Evolutionary conservation across 2,797 vertebrate species (phyloP).

Genomic region (Otolemur crassicaudatus): DNA sequence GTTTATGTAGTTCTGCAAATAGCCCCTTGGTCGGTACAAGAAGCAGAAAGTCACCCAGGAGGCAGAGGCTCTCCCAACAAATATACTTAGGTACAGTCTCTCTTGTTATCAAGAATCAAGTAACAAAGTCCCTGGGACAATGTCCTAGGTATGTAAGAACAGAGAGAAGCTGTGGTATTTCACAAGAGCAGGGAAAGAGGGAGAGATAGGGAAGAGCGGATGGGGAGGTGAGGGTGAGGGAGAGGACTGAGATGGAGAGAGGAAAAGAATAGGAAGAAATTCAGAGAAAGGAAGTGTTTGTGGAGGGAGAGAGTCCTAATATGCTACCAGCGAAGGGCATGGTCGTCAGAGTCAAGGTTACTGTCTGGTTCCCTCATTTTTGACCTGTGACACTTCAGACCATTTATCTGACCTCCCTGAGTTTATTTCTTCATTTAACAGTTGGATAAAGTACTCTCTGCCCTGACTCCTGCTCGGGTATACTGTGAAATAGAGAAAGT

Average conservation of each 20-base stretch:
- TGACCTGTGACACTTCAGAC: not conserved
- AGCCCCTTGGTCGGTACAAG: slow-evolving; percentile 27
- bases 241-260: not conserved
- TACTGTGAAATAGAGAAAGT: not conserved
- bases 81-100: not conserved
- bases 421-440: not conserved
- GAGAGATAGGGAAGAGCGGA: not conserved
- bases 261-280: not conserved
- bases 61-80: not conserved
- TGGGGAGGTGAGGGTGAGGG: not conserved
- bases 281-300: not conserved
- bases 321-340: not conserved
- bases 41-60: not conserved
- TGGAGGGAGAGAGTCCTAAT: too few species aligned
- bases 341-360: not conserved
- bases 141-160: not conserved
- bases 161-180: not conserved
- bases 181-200: not conserved
- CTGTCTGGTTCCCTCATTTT: not conserved
- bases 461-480: not conserved
- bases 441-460: not conserved
- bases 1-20: slow-evolving; percentile 67
- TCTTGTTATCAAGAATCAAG: not conserved
- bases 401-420: too few species aligned
- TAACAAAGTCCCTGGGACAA: not conserved